Evolutionary conservation across 1,140 invertebrate genomes (phyloP).

Genomic region (Ceratina japonica): DNA sequence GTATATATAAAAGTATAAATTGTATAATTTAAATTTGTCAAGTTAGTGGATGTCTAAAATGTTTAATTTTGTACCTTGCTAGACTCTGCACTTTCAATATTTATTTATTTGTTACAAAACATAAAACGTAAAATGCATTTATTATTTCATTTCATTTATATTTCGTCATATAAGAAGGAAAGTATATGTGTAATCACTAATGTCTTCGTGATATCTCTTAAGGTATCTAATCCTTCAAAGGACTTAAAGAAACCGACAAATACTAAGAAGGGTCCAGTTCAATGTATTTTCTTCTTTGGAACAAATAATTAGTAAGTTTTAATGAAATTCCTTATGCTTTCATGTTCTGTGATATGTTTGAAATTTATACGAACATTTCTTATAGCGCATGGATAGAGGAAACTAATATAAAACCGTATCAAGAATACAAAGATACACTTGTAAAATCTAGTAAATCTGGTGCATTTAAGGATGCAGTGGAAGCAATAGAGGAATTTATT

Average conservation of each 20-base stretch:
- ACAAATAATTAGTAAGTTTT: slow-evolving; percentile 94
- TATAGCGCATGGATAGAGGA: slow-evolving; percentile 95
- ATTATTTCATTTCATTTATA: not conserved
- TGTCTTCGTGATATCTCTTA: slow-evolving; percentile 65
- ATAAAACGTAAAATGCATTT: not conserved
- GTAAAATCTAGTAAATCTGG: slow-evolving; percentile 88
- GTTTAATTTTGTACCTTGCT: too few species aligned
- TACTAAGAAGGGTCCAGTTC: slow-evolving; percentile 83
- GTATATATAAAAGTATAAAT: not conserved
- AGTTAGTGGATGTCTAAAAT: not conserved
- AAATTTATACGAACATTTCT: slow-evolving; percentile 64
- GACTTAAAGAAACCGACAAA: slow-evolving; percentile 83
- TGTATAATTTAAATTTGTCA: not conserved
- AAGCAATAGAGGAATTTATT: slow-evolving; percentile 92
- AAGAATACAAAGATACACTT: slow-evolving; percentile 89
- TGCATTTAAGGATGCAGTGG: slow-evolving; percentile 91
- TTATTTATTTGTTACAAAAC: not conserved
- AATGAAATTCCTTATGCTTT: slow-evolving; percentile 28
- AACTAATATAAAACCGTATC: slow-evolving; percentile 90
- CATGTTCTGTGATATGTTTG: slow-evolving; percentile 20
- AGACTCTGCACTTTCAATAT: not conserved
- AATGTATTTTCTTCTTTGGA: slow-evolving; percentile 97
- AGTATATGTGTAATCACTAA: slow-evolving; percentile 29
- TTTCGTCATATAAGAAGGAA: not conserved
- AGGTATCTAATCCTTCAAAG: slow-evolving; percentile 87